Base-by-base conservation (phyloP, 2,888 invertebrate species). In the Harpalus rubripes region DNA sequence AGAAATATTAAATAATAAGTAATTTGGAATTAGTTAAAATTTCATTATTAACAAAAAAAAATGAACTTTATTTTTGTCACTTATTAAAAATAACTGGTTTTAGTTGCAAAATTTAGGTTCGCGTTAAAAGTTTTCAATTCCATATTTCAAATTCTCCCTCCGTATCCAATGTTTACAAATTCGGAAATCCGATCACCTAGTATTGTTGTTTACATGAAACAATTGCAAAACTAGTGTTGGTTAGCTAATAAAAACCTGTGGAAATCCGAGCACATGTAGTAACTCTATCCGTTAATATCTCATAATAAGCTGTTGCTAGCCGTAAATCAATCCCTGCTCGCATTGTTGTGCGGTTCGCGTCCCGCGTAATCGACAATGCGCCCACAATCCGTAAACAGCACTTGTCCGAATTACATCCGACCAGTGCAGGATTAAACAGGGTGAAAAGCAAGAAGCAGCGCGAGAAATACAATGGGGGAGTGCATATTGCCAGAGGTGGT, bases 391-490 rank as follows among this genome's bases (percentile, higher is more conserved):
- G 65, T 68, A 81, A 81, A 56, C 72, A 74, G 58, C 83, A 83
- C 83, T 83, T 83, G 83, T 83, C 83, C 83, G 74, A 83, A 83
- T 83, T 83, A 74, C 32, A 74, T 7, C 6, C 83, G 83, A 39
- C 83, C 83, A 83, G 22, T 26, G 18, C 12, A 59, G 12, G 16
- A 68, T 15, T 56, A 22, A 2, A 58, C 7, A 10, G 8, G 10
- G 41, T 8, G 6, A 15, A 12, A 18, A 44, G 22, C 3, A 18
- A 16, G 32, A 56, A 32, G 26, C 15, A 79, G 12, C 0, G 22
- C 18, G 44, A 16, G n/a, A 22, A 41, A 39, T 81, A 16, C 18
- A n/a, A 7, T 81, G 81, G 52, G 44, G 7, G 68, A 56, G 8
- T 81, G 68, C 18, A 16, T 58, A 65, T 7, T 7, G 83, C 83